Conservation (phyloP, 2,888 invertebrate species). For the Diarsia rubi region DNA sequence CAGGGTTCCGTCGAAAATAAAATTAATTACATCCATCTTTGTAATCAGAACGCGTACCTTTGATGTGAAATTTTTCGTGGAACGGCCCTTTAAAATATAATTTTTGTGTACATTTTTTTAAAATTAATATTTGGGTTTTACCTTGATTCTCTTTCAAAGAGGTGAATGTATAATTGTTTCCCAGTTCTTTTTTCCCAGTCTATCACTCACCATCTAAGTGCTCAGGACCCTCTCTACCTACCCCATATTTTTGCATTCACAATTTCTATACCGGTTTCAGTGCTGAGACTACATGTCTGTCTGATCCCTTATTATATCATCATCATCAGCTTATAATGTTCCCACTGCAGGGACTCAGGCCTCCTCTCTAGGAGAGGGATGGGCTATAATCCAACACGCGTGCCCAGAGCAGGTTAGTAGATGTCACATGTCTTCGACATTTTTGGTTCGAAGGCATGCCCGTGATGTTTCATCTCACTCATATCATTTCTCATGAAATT, state of each 20-base stretch:
- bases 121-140: conserved; percentile 8
- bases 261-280: neutral
- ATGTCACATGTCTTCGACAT: no score
- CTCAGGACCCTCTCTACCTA: neutral
- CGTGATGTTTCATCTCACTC: no score
- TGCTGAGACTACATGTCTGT: neutral
- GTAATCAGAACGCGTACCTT: conserved; percentile 59
- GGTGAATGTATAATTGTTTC: neutral
- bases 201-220: neutral
- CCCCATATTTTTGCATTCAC: neutral
- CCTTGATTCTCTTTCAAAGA: neutral
- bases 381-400: no score
- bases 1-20: conserved; percentile 51
- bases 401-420: no score
- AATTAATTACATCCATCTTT: conserved; percentile 64
- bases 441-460: no score
- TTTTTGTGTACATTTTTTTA: conserved; percentile 19
- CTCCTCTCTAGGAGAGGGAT: no score
- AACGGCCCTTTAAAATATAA: conserved; percentile 40
- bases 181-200: neutral
- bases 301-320: neutral
- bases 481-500: no score
- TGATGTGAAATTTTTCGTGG: conserved; percentile 58
- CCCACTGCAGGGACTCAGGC: no score
- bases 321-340: no score